Evolutionary conservation across 2,797 vertebrate species (phyloP).

Genomic region (Spondyliosoma cantharus): DNA sequence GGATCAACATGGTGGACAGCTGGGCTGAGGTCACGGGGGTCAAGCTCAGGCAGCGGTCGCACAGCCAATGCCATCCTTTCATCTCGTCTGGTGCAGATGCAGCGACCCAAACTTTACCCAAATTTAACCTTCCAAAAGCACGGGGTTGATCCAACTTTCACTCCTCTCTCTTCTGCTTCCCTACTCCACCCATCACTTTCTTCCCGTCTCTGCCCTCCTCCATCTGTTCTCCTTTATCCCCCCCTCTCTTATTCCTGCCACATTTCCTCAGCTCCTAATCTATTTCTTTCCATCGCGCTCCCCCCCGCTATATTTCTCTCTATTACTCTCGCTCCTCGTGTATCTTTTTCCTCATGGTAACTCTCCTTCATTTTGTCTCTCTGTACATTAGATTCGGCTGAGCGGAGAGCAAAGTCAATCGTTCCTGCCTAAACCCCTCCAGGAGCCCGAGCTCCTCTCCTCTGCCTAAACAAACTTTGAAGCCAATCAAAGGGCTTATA

Average conservation of each 20-base stretch:
- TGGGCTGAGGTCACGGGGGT: constrained; percentile 69
- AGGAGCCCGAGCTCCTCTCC: constrained; percentile 65
- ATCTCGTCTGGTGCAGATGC: constrained; percentile 65
- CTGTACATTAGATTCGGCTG: constrained; percentile 69
- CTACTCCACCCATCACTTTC: constrained; percentile 54
- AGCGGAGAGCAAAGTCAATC: constrained; percentile 75
- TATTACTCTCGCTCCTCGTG: constrained; percentile 54
- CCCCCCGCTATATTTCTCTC: constrained; percentile 48
- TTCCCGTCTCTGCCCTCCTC: constrained; percentile 62
- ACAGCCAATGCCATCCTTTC: constrained; percentile 76
- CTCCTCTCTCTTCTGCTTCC: constrained; percentile 45
- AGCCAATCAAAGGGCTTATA: constrained; percentile 76
- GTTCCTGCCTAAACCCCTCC: constrained; percentile 65
- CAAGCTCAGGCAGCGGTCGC: constrained; percentile 68
- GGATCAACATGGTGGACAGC: constrained; percentile 73
- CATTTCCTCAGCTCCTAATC: constrained; percentile 60
- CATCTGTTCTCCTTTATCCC: constrained; percentile 73
- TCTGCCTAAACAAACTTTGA: constrained; percentile 79
- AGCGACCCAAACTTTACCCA: constrained; percentile 66
- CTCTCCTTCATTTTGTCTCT: constrained; percentile 59
- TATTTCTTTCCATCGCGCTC: constrained; percentile 49
- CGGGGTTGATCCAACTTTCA: constrained; percentile 61
- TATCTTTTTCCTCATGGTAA: constrained; percentile 53
- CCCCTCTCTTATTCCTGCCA: constrained; percentile 64
- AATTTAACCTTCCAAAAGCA: constrained; percentile 74